Evolutionary conservation across 2,113 vertebrate species (phyloP).

Genomic region (Apus apus): DNA sequence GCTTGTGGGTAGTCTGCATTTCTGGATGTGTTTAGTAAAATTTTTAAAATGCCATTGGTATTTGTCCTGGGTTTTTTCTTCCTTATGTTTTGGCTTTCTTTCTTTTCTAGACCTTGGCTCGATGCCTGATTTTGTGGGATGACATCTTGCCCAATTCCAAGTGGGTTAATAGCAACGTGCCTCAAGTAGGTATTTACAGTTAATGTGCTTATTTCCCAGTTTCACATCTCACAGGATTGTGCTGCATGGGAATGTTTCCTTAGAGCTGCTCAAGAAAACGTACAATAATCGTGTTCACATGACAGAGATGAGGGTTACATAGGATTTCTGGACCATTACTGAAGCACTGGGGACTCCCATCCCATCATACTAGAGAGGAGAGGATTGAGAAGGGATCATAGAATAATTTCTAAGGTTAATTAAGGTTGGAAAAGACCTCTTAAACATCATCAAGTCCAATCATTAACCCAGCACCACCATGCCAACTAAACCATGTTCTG

Average conservation of each 20-base stretch:
- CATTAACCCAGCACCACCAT: no score
- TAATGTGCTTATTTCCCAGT: not conserved
- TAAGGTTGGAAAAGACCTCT: no score
- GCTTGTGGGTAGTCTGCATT: not conserved
- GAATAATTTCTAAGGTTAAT: no score
- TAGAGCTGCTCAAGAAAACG: not conserved
- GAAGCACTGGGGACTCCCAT: not conserved
- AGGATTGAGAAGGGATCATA: not conserved
- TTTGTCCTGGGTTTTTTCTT: not conserved
- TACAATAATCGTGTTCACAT: fast-evolving
- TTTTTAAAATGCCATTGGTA: not conserved
- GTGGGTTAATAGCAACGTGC: constrained; percentile 97
- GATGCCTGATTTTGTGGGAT: constrained; percentile 97
- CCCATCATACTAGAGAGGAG: not conserved
- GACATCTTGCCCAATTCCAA: constrained; percentile 93
- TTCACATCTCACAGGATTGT: not conserved
- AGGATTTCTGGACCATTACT: not conserved
- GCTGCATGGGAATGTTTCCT: fast-evolving
- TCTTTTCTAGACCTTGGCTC: constrained; percentile 87
- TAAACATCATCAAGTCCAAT: no score
- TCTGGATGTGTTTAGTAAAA: not conserved
- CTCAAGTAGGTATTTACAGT: constrained; percentile 81
- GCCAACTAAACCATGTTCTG: no score
- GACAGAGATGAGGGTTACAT: not conserved
- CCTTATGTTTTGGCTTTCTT: not conserved